Percentiles rank a stretch among this genome's conserved stretches.
Conservation (phyloP, 2,888 invertebrate genomes). For the Branchipolynoe longqiensis region DNA sequence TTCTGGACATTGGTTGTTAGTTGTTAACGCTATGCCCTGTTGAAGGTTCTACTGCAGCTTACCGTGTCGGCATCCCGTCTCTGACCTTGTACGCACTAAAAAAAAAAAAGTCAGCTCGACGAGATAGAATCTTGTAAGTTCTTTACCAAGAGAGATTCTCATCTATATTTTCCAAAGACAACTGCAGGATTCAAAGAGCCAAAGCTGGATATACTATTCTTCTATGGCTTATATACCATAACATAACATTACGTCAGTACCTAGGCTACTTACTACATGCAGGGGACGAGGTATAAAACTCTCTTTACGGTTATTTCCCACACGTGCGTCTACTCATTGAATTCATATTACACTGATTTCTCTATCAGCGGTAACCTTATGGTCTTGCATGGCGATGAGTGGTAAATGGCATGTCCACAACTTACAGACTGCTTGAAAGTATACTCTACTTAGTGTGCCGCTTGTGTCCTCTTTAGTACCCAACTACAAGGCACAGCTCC, state of each 20-base stretch:
- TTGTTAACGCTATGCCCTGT: constrained; percentile 59
- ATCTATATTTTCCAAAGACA: constrained; percentile 60
- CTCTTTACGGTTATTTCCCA: constrained; percentile 53
- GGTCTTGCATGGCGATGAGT: constrained; percentile 30
- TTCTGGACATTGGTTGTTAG: constrained; percentile 59
- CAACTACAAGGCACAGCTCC: constrained; percentile 44
- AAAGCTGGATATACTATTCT: constrained; percentile 62
- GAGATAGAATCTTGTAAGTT: constrained; percentile 56
- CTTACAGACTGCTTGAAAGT: constrained; percentile 48
- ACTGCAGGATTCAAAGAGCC: constrained; percentile 61
- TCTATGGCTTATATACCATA: constrained; percentile 58
- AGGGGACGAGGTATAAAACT: constrained; percentile 34
- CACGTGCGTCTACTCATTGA: constrained; percentile 53
- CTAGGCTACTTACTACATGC: constrained; percentile 31
- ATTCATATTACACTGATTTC: constrained; percentile 56
- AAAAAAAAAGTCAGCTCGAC: constrained; percentile 38
- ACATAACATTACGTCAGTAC: constrained; percentile 52
- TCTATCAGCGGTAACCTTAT: constrained; percentile 4
- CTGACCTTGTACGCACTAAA: too few relatives aligned
- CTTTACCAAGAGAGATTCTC: constrained; percentile 60
- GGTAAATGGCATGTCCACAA: constrained; percentile 45
- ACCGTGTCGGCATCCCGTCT: constrained; percentile 15
- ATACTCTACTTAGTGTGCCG: constrained; percentile 50
- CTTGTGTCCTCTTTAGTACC: constrained; percentile 49
- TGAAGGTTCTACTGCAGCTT: constrained; percentile 35